Percentiles rank a stretch among this genome's conserved stretches.
Evolutionary conservation across 1,140 invertebrate genomes (phyloP).

Genomic region (Aethina tumida): DNA sequence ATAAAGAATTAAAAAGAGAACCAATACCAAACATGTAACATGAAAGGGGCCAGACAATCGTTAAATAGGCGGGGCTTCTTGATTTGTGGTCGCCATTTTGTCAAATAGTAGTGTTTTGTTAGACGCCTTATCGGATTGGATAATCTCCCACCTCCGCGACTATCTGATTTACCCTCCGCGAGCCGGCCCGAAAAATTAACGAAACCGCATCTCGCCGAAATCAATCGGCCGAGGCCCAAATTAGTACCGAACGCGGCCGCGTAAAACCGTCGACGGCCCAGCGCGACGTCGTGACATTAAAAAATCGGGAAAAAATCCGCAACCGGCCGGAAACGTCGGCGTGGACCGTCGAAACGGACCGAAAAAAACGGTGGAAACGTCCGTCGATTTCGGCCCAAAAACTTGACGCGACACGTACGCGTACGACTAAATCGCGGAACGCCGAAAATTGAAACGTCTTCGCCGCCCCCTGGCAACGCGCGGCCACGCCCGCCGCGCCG

Average conservation of each 20-base stretch:
- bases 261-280: no score
- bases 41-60: constrained; percentile 38
- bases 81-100: constrained; percentile 41
- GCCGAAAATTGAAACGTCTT: constrained; percentile 30
- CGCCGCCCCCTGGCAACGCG: constrained; percentile 7
- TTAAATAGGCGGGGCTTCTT: constrained; percentile 34
- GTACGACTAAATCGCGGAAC: not conserved
- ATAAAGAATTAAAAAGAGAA: constrained; percentile 32
- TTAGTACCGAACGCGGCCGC: no score
- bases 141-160: constrained; percentile 33
- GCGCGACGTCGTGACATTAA: no score
- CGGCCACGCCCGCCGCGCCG: constrained; percentile 10
- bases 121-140: constrained; percentile 37
- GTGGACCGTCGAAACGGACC: no score
- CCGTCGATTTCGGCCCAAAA: not conserved
- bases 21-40: constrained; percentile 35
- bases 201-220: not conserved
- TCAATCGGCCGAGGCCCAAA: no score
- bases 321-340: no score
- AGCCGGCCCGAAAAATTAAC: not conserved
- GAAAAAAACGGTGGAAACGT: not conserved
- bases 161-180: not conserved
- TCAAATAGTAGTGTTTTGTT: constrained; percentile 41
- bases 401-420: constrained; percentile 6
- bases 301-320: no score